Evolutionary conservation across 1,140 invertebrate species (phyloP).

Genomic region (Dufourea novaeangliae): DNA sequence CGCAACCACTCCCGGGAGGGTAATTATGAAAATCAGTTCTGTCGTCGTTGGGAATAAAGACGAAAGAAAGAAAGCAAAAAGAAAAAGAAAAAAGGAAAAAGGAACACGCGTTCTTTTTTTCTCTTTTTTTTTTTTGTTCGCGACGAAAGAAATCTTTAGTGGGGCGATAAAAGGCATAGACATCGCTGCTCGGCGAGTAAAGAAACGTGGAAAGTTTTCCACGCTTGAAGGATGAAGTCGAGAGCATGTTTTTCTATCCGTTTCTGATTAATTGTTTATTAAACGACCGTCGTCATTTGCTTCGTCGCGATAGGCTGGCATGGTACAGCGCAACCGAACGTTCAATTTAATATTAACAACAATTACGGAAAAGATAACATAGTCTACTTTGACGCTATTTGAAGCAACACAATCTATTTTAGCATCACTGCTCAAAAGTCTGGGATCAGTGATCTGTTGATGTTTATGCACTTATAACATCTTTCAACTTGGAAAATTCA

Average conservation of each 20-base stretch:
- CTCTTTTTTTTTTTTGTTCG: not conserved
- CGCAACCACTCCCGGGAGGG: not conserved
- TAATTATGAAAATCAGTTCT: constrained; percentile 20
- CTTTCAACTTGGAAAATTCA: too few relatives aligned
- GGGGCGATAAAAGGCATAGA: constrained; percentile 21
- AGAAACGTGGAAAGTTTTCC: constrained; percentile 35
- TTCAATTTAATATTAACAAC: too few relatives aligned
- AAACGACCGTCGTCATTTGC: not conserved
- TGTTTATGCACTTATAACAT: too few relatives aligned
- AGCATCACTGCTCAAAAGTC: too few relatives aligned
- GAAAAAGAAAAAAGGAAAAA: too few relatives aligned
- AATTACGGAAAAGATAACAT: too few relatives aligned
- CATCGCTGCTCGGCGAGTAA: not conserved
- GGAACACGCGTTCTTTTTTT: too few relatives aligned
- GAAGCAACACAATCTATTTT: too few relatives aligned
- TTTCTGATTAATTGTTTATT: constrained; percentile 21
- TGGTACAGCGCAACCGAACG: not conserved
- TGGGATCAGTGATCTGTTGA: too few relatives aligned
- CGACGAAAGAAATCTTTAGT: constrained; percentile 6
- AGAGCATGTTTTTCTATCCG: constrained; percentile 6
- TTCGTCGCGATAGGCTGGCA: not conserved
- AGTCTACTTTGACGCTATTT: too few relatives aligned
- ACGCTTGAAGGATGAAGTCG: not conserved
- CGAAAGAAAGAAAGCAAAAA: too few relatives aligned
- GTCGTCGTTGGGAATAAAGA: not conserved